Evolutionary conservation across 1,140 invertebrate species (phyloP).

Genomic region (Propsilocerus akamusi): DNA sequence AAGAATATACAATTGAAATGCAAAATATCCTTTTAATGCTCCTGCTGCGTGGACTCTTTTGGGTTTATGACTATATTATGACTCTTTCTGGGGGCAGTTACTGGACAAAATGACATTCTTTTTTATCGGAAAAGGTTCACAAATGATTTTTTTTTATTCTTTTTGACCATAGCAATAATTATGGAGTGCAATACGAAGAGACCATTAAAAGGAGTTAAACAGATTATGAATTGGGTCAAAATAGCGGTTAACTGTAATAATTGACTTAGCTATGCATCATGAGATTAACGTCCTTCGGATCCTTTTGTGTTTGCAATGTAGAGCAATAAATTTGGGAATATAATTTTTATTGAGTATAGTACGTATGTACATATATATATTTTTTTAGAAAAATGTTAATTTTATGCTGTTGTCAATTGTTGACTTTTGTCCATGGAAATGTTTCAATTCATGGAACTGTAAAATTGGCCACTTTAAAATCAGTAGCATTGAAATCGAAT

Average conservation of each 20-base stretch:
- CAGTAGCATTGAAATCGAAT: not conserved
- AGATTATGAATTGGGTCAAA: slow-evolving; percentile 3
- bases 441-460: not conserved
- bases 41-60: too few species aligned
- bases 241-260: not conserved
- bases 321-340: slow-evolving; percentile 1
- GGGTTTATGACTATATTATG: too few species aligned
- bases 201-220: slow-evolving; percentile 3
- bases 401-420: not conserved
- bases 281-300: not conserved
- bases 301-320: not conserved
- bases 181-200: too few species aligned
- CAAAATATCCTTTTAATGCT: too few species aligned
- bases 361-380: not conserved
- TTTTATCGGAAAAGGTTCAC: too few species aligned
- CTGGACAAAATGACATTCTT: too few species aligned
- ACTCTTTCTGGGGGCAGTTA: too few species aligned
- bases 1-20: too few species aligned
- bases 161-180: too few species aligned
- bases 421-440: not conserved
- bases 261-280: not conserved
- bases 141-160: too few species aligned
- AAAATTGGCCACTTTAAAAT: not conserved
- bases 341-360: too few species aligned
- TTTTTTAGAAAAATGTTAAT: not conserved